A percentile compares a stretch with the other conserved stretches of the same genome.
Evolutionary conservation across 2,113 vertebrate species (phyloP).

Genomic region (Excalfactoria chinensis): DNA sequence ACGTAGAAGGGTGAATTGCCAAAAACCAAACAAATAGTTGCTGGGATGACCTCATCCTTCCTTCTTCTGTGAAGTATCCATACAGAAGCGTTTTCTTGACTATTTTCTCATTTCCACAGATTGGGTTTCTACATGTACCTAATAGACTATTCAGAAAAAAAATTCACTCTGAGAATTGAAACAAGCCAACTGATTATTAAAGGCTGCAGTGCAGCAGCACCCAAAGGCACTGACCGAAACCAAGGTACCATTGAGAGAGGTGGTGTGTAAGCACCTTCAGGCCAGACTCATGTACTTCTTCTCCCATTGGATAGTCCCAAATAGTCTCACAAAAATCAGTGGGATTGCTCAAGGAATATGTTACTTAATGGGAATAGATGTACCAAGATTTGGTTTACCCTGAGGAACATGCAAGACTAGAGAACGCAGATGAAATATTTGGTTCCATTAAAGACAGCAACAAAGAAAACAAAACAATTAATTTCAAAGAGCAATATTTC

Average conservation of each 20-base stretch:
- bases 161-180: slow-evolving; percentile 22
- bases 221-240: slow-evolving; percentile 46
- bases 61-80: slow-evolving; percentile 10
- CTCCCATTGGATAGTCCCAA: slow-evolving; percentile 56
- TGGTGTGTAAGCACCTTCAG: slow-evolving; percentile 39
- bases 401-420: slow-evolving; percentile 15
- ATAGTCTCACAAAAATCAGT: slow-evolving; percentile 6
- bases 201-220: slow-evolving; percentile 33
- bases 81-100: slow-evolving; percentile 9
- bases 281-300: slow-evolving; percentile 54
- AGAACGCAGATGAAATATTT: background rate
- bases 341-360: slow-evolving; percentile 55
- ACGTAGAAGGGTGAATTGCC: background rate
- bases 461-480: slow-evolving; percentile 59
- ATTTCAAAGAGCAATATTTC: slow-evolving; percentile 40
- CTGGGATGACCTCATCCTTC: slow-evolving; percentile 38
- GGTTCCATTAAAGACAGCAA: background rate
- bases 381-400: slow-evolving; percentile 55
- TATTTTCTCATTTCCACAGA: background rate
- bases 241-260: slow-evolving; percentile 2
- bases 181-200: slow-evolving; percentile 50
- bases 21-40: slow-evolving; percentile 36
- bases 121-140: slow-evolving; percentile 12
- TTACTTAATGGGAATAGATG: slow-evolving; percentile 50
- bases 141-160: slow-evolving; percentile 39